phyloP scores from a whole-genome alignment of 2,113 vertebrate genomes.

The Ovis aries region ARS-UI_Ramb_v3.0 NC_056060.1:97665501-97666000 shows the following conservation, averaged over 20 bases:
- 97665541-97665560: background rate
- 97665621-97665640: too few relatives aligned
- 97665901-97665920: rapidly evolving
- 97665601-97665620: rapidly evolving
- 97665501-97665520: background rate
- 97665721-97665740: background rate
- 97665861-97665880: background rate
- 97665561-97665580: background rate
- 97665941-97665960: rapidly evolving
- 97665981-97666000: rapidly evolving
- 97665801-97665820: background rate
- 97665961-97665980: background rate
- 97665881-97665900: too few relatives aligned
- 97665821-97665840: background rate
- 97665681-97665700: background rate
- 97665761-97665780: rapidly evolving
- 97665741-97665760: background rate
- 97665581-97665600: background rate
- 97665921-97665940: background rate
- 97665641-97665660: background rate
- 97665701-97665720: background rate
- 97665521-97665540: background rate
- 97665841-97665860: background rate
- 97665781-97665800: rapidly evolving
- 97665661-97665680: background rate